These are phyloP conservation scores for Catagonus wagneri DNA, from an alignment of 2,113 vertebrate species.

Conservation along the genomic window DNA sequence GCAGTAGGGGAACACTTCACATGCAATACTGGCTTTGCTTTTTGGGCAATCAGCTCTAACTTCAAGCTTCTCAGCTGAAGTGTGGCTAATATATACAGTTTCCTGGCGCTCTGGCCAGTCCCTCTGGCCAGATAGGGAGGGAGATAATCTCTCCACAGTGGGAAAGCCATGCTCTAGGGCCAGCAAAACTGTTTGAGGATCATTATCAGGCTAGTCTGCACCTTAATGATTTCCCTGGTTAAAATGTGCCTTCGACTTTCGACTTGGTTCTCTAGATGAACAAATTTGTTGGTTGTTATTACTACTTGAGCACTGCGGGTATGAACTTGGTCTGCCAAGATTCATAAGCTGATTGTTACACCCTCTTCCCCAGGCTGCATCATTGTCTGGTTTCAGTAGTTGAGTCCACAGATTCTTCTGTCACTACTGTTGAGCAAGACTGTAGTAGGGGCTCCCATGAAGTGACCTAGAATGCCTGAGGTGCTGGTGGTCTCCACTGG, in stretches of 20 bases:
- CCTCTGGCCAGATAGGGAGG: not conserved
- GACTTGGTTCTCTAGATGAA: not conserved
- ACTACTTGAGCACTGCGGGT: not conserved
- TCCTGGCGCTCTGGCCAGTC: not conserved
- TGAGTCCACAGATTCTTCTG: not conserved
- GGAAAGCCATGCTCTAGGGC: not conserved
- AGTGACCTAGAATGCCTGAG: not conserved
- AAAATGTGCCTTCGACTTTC: not conserved
- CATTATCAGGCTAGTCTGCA: not conserved
- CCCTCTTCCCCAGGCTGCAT: not conserved
- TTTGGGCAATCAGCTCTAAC: not conserved
- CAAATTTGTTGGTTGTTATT: not conserved
- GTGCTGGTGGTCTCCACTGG: fast-evolving
- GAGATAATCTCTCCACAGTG: not conserved
- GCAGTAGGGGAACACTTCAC: not conserved
- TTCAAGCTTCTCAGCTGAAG: not conserved
- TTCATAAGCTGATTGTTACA: fast-evolving
- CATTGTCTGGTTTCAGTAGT: fast-evolving
- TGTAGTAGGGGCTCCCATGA: too few relatives aligned
- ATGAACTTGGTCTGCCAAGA: too few relatives aligned
- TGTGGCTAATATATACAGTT: not conserved
- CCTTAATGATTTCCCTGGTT: too few relatives aligned
- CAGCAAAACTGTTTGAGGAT: not conserved
- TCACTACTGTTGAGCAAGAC: fast-evolving
- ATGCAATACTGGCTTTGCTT: fast-evolving